Evolutionary conservation across 2,113 vertebrate species (phyloP).

Genomic region (Albula goreensis): DNA sequence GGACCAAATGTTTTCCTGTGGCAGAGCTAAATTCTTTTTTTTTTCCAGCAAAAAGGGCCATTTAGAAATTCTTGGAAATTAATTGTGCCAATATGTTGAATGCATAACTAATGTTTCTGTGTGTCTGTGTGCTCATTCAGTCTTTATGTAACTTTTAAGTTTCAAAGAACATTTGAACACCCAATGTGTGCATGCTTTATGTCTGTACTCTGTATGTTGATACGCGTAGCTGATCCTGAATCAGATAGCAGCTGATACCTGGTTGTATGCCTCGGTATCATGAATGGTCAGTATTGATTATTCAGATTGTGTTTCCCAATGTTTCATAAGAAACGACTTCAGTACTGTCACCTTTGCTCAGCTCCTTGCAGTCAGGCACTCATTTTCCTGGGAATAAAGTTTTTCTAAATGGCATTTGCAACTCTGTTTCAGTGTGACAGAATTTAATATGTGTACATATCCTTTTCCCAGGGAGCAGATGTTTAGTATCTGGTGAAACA

Average conservation of each 20-base stretch:
- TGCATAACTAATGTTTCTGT: conserved; percentile 20
- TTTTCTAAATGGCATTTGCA: conserved; percentile 13
- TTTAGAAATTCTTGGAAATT: conserved; percentile 62
- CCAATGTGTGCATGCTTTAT: neutral
- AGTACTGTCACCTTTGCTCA: conserved; percentile 1
- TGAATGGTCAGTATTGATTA: neutral
- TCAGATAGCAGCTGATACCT: neutral
- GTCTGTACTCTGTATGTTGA: neutral
- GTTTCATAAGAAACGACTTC: neutral
- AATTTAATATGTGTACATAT: neutral
- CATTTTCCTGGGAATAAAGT: conserved; percentile 20
- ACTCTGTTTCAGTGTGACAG: neutral
- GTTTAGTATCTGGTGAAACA: neutral
- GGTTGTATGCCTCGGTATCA: neutral
- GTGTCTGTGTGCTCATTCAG: neutral
- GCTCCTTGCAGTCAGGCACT: neutral
- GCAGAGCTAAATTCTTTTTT: conserved; percentile 8
- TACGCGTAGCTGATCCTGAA: conserved; percentile 8
- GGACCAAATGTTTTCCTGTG: conserved; percentile 63
- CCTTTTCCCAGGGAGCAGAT: neutral
- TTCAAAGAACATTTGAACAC: neutral
- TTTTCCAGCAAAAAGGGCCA: conserved; percentile 48
- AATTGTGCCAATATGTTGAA: conserved; percentile 65
- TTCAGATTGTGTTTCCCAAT: neutral
- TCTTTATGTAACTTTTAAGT: neutral